Percentiles rank a stretch among this genome's conserved stretches.
Conservation (phyloP, 2,888 invertebrate genomes). For the Aphodius granarius region DNA sequence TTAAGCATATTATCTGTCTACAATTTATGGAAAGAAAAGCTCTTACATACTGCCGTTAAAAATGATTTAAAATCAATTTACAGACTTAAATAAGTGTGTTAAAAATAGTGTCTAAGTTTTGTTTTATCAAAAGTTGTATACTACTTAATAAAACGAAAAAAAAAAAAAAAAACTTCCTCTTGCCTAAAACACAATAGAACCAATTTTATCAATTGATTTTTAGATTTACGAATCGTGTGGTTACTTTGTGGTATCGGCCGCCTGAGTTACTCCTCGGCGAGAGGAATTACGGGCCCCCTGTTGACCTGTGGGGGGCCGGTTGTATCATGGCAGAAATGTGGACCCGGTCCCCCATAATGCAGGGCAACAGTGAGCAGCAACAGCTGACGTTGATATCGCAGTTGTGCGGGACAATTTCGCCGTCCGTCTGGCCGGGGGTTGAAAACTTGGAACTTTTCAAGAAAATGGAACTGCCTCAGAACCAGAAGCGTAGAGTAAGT, state of each 20-base stretch:
- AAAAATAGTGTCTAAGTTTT: too few relatives aligned
- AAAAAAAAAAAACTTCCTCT: too few relatives aligned
- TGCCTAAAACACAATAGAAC: neutral
- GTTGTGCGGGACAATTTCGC: constrained; percentile 93
- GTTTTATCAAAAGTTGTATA: too few relatives aligned
- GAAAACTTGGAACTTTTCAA: constrained; percentile 85
- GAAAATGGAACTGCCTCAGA: constrained; percentile 84
- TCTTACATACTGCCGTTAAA: too few relatives aligned
- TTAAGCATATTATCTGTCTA: too few relatives aligned
- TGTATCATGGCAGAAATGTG: constrained; percentile 99
- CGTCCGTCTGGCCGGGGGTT: constrained; percentile 92
- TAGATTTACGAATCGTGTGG: constrained; percentile 96
- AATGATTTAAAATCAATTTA: too few relatives aligned
- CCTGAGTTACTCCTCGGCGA: constrained; percentile 76
- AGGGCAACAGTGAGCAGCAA: constrained; percentile 95
- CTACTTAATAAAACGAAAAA: too few relatives aligned
- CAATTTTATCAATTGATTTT: too few relatives aligned
- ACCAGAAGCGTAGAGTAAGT: constrained; percentile 78
- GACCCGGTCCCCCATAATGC: constrained; percentile 94
- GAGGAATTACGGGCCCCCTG: constrained; percentile 94
- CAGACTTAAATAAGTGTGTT: too few relatives aligned
- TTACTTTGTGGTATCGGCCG: constrained; percentile 93
- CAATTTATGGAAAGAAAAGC: too few relatives aligned
- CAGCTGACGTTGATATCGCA: constrained; percentile 94
- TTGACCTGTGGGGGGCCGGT: constrained; percentile 97